Evolutionary conservation across 2,797 vertebrate genomes (phyloP), one percentile per base, ranked within the genome.

Genomic region (Thunnus albacares): DNA sequence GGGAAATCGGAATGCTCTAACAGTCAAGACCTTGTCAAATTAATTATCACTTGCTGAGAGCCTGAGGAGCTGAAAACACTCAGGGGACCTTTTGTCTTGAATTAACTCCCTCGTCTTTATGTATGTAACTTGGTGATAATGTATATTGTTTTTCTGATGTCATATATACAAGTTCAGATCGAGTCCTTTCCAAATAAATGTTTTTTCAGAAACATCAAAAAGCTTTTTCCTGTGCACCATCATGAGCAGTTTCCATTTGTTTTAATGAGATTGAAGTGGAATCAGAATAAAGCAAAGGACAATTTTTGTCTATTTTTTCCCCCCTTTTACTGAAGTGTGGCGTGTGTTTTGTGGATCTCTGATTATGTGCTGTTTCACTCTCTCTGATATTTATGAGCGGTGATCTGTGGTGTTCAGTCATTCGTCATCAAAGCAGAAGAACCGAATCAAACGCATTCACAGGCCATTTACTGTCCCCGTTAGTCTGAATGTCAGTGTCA

Each of bases 41-140:
- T 91, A 92, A 89, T 88, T 89, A 92, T 85, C 67, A 52, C 63
- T 41, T 0, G 1, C 78, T 28, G 38, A 53, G 84, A 83, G 70
- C 59, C 84, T 1, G 58, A 61, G 81, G 76, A 81, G 62, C 10
- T 38, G 52, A 15, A 73, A 30, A 57, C 56, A 70, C 87, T 83
- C 20, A 0, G 64, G 80, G 81, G 76, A 71, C 55, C 1, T 47
- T 1, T 1, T 4, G 12, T n/a, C n/a, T 73, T 0, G 3, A 45
- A 12, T 81, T 0, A 66, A 24, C 62, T 66, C 45, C 57, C 35
- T 20, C 58, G 41, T 57, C 61, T 41, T 58, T 38, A n/a, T 3
- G 24, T 14, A 1, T 6, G 30, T 58, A 49, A 52, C 78, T 65
- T 70, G 59, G 2, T 6, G 3, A 17, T 24, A 0, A 3, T 58